Conservation (phyloP, 2,113 vertebrate species). For the Grus americana region DNA sequence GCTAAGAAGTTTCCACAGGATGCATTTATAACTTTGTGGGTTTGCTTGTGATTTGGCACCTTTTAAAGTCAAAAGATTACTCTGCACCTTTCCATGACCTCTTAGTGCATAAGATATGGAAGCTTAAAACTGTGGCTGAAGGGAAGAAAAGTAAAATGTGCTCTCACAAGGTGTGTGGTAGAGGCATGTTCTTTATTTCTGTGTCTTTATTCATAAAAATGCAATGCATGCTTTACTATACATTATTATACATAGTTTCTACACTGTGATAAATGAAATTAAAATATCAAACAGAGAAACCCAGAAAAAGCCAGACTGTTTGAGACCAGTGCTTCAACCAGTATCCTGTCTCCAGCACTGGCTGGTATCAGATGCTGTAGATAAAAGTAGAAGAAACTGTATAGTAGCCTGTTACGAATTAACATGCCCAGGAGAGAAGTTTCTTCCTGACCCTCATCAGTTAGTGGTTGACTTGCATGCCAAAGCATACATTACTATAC, state of each 20-base stretch:
- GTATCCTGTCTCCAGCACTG: background rate
- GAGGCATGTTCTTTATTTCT: conserved; percentile 23
- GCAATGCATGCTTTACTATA: background rate
- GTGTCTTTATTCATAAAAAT: background rate
- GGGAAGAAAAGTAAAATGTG: background rate
- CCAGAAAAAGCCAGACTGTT: background rate
- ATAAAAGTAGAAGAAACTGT: conserved; percentile 6
- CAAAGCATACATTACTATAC: background rate
- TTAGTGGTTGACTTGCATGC: background rate
- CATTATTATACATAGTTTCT: background rate
- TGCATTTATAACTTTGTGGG: background rate
- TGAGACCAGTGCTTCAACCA: background rate
- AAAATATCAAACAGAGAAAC: background rate
- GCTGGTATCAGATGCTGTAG: conserved; percentile 29
- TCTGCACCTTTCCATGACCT: background rate
- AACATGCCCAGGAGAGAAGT: background rate
- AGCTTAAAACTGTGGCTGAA: background rate
- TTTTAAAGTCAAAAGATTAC: background rate
- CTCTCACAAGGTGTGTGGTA: background rate
- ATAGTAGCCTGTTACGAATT: background rate
- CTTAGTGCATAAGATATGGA: background rate
- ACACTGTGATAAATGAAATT: conserved; percentile 24
- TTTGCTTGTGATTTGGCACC: background rate
- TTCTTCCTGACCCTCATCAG: conserved; percentile 26
- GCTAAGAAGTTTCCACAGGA: background rate